phyloP scores from a whole-genome alignment of 2,113 vertebrate species.

The Cinclus mexicanus region DNA sequence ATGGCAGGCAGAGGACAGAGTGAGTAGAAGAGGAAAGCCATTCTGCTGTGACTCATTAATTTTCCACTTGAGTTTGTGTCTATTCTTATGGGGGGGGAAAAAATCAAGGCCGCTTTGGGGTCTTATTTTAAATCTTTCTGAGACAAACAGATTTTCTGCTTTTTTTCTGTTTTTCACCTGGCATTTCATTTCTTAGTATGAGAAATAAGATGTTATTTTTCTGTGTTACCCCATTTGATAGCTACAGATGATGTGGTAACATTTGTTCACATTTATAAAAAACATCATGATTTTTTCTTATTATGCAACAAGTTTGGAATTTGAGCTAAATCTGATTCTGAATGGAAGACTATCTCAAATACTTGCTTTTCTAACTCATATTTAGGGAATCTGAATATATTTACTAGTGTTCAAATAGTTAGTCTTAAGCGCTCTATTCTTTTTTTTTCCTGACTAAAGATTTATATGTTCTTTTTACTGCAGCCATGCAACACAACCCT shows the following conservation, averaged over 20 bases:
- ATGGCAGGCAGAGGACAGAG: not conserved
- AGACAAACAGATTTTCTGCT: not conserved
- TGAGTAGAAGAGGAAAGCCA: not conserved
- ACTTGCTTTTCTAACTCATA: not conserved
- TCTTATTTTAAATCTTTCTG: not conserved
- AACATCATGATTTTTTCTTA: not conserved
- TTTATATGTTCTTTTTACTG: not conserved
- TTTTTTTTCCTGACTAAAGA: not conserved
- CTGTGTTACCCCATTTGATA: not conserved
- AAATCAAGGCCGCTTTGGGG: not conserved
- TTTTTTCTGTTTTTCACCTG: not conserved
- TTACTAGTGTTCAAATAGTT: not conserved
- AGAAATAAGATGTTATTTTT: not conserved
- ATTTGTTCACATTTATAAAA: not conserved
- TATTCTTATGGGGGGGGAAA: not conserved
- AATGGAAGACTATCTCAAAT: not conserved
- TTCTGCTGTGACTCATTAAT: constrained; percentile 13
- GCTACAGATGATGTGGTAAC: not conserved
- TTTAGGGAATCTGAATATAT: not conserved
- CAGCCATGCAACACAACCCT: not conserved
- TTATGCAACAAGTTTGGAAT: constrained; percentile 2
- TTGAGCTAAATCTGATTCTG: not conserved
- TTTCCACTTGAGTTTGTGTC: constrained; percentile 21
- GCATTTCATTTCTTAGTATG: not conserved
- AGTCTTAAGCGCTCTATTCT: not conserved